These are phyloP conservation scores for Enteromius treurensis DNA, from an alignment of 2,797 vertebrate species.

Conservation along the genomic window DNA sequence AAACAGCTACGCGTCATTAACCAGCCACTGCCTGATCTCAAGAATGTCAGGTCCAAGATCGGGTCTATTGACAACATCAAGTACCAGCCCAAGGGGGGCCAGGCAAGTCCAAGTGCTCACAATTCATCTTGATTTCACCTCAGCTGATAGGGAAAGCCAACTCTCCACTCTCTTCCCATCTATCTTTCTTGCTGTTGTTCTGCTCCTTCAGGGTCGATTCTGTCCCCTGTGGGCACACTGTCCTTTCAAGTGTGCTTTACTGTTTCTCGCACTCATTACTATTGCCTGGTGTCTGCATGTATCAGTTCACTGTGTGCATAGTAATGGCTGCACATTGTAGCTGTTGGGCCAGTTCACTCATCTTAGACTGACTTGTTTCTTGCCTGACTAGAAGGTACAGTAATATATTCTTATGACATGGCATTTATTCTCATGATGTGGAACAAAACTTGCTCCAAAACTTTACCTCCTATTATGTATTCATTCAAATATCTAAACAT, in stretches of 20 bases:
- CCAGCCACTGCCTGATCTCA: slow-evolving; percentile 95
- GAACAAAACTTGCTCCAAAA: background rate
- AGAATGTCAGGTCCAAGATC: slow-evolving; percentile 96
- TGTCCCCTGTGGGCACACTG: slow-evolving; percentile 44
- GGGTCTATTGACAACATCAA: slow-evolving; percentile 97
- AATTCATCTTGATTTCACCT: background rate
- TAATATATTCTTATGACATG: background rate
- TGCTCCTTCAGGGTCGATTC: slow-evolving; percentile 18
- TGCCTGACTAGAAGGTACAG: background rate
- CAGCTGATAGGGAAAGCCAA: background rate
- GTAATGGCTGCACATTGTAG: slow-evolving; percentile 17
- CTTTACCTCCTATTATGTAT: background rate
- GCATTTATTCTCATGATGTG: background rate
- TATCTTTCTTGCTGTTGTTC: background rate
- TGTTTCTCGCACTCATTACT: slow-evolving; percentile 2
- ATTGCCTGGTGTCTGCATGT: slow-evolving; percentile 6
- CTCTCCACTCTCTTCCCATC: background rate
- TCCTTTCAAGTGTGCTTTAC: slow-evolving; percentile 35
- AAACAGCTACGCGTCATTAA: slow-evolving; percentile 95
- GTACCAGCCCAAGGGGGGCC: slow-evolving; percentile 97
- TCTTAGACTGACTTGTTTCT: background rate
- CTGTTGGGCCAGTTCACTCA: background rate
- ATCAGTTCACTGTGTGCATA: slow-evolving; percentile 2
- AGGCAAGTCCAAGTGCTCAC: slow-evolving; percentile 79
- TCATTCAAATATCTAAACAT: background rate